A percentile compares a stretch with the other conserved stretches of the same genome.
Evolutionary conservation across 2,888 invertebrate species (phyloP).

Genomic region (Chouioia cunea): DNA sequence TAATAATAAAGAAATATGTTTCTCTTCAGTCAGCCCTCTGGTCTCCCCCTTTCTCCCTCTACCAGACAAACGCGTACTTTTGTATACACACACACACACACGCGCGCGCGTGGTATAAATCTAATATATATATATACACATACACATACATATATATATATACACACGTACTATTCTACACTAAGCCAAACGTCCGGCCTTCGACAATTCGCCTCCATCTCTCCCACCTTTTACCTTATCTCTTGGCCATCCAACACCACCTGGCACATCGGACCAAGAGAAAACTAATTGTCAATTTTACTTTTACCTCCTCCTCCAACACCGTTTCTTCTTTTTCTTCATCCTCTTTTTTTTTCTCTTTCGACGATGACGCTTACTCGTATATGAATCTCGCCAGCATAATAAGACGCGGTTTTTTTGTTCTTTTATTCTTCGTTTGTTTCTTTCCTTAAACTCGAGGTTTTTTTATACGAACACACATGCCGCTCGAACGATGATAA

Average conservation of each 20-base stretch:
- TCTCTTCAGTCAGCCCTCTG: constrained; percentile 60
- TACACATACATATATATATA: too few species aligned
- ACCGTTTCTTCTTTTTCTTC: constrained; percentile 5
- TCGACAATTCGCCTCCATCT: constrained; percentile 40
- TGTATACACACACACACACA: too few species aligned
- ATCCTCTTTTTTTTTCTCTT: constrained; percentile 2
- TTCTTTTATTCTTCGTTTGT: constrained; percentile 22
- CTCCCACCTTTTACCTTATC: constrained; percentile 33
- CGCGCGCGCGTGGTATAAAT: too few species aligned
- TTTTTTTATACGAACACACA: too few species aligned
- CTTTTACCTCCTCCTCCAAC: constrained; percentile 41
- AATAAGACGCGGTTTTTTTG: too few species aligned
- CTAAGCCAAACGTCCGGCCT: constrained; percentile 19
- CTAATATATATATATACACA: too few species aligned
- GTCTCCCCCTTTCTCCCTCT: too few species aligned
- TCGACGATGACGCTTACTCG: too few species aligned
- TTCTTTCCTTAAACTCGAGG: constrained; percentile 12
- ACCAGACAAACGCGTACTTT: too few species aligned
- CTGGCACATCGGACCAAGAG: constrained; percentile 53
- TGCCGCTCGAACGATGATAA: too few species aligned
- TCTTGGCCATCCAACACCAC: constrained; percentile 50
- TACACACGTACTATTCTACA: too few species aligned
- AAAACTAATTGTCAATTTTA: constrained; percentile 53
- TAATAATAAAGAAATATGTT: constrained; percentile 69
- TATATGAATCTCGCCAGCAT: too few species aligned